A percentile compares a stretch with the other conserved stretches of the same genome.
phyloP scores from a whole-genome alignment of 2,888 invertebrate genomes.

The Lasius platythorax region DNA sequence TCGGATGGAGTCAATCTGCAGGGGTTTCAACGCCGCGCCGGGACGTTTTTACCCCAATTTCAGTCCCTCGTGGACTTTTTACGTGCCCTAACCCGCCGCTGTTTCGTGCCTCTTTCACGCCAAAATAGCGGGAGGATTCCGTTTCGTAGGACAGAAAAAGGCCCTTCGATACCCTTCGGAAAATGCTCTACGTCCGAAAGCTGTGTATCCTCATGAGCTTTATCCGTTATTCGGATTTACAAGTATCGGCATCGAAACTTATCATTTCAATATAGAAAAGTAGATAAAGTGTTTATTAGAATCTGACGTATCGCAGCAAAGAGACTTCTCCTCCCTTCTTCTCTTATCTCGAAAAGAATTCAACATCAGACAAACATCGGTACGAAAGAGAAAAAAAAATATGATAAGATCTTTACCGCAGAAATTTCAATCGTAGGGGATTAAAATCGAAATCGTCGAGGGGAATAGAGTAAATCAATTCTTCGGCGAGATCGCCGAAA shows the following conservation, averaged over 20 bases:
- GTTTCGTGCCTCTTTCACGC: constrained; percentile 29
- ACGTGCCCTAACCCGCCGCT: constrained; percentile 9
- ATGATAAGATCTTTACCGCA: neutral
- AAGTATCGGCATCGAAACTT: neutral
- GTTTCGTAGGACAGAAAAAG: constrained; percentile 1
- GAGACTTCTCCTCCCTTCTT: neutral
- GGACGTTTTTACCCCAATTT: constrained; percentile 72
- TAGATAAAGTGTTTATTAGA: neutral
- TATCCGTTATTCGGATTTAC: constrained; percentile 33
- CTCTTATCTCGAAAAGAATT: neutral
- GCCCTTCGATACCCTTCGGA: neutral
- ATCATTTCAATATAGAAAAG: neutral
- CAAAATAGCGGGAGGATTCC: constrained; percentile 23
- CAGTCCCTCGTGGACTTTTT: constrained; percentile 66
- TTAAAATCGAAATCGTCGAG: neutral
- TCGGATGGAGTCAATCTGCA: constrained; percentile 77
- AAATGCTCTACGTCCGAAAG: constrained; percentile 10
- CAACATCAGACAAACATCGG: neutral
- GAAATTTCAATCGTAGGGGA: neutral
- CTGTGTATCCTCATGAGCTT: constrained; percentile 15
- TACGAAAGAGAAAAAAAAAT: neutral
- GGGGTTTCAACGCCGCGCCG: constrained; percentile 60
- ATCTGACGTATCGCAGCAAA: neutral
- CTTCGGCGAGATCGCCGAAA: neutral
- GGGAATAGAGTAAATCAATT: neutral